Percentiles rank a stretch among this genome's conserved stretches.
Evolutionary conservation across 1,140 invertebrate genomes (phyloP).

Genomic region (Drosophila virilis): DNA sequence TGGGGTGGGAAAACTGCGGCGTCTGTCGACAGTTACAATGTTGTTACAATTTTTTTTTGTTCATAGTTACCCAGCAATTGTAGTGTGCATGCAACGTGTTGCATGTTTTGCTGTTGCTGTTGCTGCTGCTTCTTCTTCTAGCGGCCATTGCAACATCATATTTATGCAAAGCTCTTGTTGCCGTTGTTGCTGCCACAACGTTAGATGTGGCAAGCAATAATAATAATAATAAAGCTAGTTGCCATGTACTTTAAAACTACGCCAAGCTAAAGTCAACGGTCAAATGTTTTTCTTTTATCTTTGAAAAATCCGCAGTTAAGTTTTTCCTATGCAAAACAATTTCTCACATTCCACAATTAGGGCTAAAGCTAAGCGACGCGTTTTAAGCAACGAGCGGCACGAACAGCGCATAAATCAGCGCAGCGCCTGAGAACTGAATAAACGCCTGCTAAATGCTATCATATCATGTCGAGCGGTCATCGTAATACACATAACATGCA

Average conservation of each 20-base stretch:
- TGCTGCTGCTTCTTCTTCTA: slow-evolving; percentile 22
- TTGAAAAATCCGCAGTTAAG: slow-evolving; percentile 61
- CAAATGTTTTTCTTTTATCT: slow-evolving; percentile 46
- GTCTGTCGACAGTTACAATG: slow-evolving; percentile 56
- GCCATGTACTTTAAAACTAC: slow-evolving; percentile 24
- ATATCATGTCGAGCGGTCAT: slow-evolving; percentile 40
- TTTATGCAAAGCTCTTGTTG: slow-evolving; percentile 51
- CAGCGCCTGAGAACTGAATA: slow-evolving; percentile 13
- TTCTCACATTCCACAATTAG: slow-evolving; percentile 61
- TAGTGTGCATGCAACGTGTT: slow-evolving; percentile 77
- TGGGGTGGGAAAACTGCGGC: slow-evolving; percentile 37
- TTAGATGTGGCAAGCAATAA: slow-evolving; percentile 71
- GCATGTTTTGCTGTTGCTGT: slow-evolving; percentile 53
- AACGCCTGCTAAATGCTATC: slow-evolving; percentile 14
- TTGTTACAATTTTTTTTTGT: slow-evolving; percentile 52
- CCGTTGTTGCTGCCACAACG: slow-evolving; percentile 10
- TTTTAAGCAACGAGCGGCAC: slow-evolving; percentile 2
- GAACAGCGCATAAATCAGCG: slow-evolving; percentile 1
- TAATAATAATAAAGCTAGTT: slow-evolving; percentile 42
- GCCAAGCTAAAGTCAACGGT: slow-evolving; percentile 38
- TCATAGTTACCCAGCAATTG: slow-evolving; percentile 39
- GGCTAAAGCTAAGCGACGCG: slow-evolving; percentile 35
- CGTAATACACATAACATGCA: slow-evolving; percentile 1
- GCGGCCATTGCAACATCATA: slow-evolving; percentile 53
- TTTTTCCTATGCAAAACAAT: slow-evolving; percentile 39